phyloP scores from a whole-genome alignment of 2,797 vertebrate species.

The Dallia pectoralis region DNA sequence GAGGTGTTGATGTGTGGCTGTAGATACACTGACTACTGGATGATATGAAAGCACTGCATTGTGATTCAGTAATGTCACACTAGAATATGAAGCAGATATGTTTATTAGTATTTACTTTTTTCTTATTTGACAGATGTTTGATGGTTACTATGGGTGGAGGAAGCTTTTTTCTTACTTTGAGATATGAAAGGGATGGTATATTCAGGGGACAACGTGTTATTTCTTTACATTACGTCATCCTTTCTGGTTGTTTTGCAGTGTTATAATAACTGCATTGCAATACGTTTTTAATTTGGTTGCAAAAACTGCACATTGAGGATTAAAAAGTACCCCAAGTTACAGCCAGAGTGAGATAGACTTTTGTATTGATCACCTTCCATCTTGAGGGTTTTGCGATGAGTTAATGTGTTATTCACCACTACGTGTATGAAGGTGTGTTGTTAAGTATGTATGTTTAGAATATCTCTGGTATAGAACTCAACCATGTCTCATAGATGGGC shows the following conservation, averaged over 20 bases:
- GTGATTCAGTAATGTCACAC: neutral
- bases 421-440: neutral
- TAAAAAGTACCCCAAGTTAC: neutral
- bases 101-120: neutral
- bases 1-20: slow-evolving; percentile 12
- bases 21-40: neutral
- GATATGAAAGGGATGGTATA: neutral
- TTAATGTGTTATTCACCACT: neutral
- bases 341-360: neutral
- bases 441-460: neutral
- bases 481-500: neutral
- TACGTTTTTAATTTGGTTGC: neutral
- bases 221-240: neutral
- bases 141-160: slow-evolving; percentile 16
- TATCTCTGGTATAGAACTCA: neutral
- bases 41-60: neutral
- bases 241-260: neutral
- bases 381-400: neutral
- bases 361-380: neutral
- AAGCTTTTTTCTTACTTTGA: neutral
- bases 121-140: slow-evolving; percentile 17
- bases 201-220: neutral
- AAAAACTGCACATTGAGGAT: neutral
- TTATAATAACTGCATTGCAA: neutral
- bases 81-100: slow-evolving; percentile 1